Percentiles rank a stretch among this genome's conserved stretches.
These are phyloP conservation scores for Lepidonotus clava DNA, from an alignment of 2,888 invertebrate genomes.

Conservation along the genomic window DNA sequence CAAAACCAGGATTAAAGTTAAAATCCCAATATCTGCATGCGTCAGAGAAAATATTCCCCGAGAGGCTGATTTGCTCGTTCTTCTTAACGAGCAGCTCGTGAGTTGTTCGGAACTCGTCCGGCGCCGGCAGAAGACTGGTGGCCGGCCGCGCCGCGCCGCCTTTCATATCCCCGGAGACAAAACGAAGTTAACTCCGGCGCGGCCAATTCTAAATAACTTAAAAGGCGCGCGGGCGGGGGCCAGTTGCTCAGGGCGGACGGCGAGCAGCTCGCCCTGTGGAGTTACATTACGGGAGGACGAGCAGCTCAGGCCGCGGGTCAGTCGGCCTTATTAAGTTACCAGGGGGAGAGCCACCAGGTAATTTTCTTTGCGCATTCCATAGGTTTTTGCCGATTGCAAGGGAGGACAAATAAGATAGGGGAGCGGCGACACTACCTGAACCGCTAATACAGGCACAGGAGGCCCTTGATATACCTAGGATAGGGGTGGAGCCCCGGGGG, in stretches of 20 bases:
- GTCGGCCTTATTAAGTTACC: not conserved
- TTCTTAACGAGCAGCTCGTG: not conserved
- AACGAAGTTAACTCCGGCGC: slow-evolving; percentile 27
- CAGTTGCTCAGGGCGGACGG: not conserved
- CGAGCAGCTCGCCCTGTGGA: not conserved
- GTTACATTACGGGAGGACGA: not conserved
- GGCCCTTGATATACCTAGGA: too few relatives aligned
- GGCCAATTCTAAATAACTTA: slow-evolving; percentile 15
- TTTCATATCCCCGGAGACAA: slow-evolving; percentile 25
- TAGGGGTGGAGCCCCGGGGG: too few relatives aligned
- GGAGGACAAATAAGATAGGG: too few relatives aligned
- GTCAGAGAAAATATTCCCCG: too few relatives aligned
- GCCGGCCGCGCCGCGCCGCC: not conserved
- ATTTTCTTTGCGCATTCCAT: slow-evolving; percentile 17
- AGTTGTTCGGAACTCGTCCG: not conserved
- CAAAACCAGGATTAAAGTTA: too few relatives aligned
- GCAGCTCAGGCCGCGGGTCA: not conserved
- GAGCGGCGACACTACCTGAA: too few relatives aligned
- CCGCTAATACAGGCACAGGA: too few relatives aligned
- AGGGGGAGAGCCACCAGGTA: not conserved
- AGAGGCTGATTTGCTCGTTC: too few relatives aligned
- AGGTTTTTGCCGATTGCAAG: too few relatives aligned
- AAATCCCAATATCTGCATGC: too few relatives aligned
- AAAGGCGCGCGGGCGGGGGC: not conserved
- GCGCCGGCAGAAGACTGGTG: not conserved